Base-by-base conservation (phyloP, 1,140 invertebrate genomes). In the Euwallacea fornicatus region DNA sequence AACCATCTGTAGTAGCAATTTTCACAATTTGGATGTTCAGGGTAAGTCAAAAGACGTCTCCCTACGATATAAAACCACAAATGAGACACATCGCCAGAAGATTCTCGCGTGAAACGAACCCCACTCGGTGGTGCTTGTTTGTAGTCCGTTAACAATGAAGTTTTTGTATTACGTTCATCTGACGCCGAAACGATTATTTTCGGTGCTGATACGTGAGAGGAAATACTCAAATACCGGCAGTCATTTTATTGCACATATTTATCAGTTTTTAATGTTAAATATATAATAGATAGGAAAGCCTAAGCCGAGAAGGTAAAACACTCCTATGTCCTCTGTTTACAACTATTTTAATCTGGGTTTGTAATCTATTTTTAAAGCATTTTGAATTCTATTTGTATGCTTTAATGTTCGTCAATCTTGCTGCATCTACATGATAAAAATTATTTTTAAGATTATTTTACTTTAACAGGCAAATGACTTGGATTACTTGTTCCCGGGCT, bases 311-410 rank as follows among this genome's bases (percentile, higher is more conserved):
- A 50, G 46, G 46, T 13, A 50, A 10, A 50, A 50, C 13, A 50
- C 46, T 50, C 9, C 21, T 33, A 13, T 50, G 46, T 50, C 46
- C 46, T 13, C 9, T 50, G 46, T 50, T 50, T 50, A 50, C 46
- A 11, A 50, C 46, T 50, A 50, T 50, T 50, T 50, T 61, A 33
- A 56, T 56, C 54, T 56, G 11, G 11, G 54, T 56, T 56, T 56
- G 54, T 56, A 56, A 9, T 56, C 66, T 68, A 68, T 68, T 68
- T 68, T 68, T 68, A 61, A 68, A 47, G 7, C 66, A 47, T 68
- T 60, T 68, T 53, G 6, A 42, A 68, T 41, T 60, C 58, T 68
- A 60, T 68, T 60, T 68, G 56, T 61, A 56, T 46, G 15, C 15
- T 13, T 56, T 9, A 56, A 56, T 56, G 43, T 16, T 65, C 47